Evolutionary conservation across 2,888 invertebrate genomes (phyloP).

Genomic region (Listrodromus nycthemerus): DNA sequence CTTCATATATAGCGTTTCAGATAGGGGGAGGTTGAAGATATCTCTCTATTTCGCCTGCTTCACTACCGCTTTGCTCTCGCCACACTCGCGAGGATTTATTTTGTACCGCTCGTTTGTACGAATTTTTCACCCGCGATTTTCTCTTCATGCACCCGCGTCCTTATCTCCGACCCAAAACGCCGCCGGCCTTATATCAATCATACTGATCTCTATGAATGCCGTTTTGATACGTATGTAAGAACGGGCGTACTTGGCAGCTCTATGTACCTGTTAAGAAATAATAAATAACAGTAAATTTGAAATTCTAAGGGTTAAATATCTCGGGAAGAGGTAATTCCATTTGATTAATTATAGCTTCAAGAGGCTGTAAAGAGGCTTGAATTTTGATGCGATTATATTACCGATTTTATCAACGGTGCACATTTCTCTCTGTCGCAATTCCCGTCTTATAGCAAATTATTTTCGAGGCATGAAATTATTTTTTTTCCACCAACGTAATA

Average conservation of each 20-base stretch:
- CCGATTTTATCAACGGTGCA: background rate
- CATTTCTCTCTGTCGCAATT: background rate
- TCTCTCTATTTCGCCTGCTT: conserved; percentile 58
- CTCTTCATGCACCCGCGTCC: background rate
- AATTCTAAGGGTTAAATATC: background rate
- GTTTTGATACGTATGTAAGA: conserved; percentile 43
- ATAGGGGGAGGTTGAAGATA: conserved; percentile 34
- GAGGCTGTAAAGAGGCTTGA: background rate
- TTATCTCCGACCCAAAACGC: conserved; percentile 23
- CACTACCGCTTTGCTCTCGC: background rate
- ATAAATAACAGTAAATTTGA: background rate
- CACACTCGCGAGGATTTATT: background rate
- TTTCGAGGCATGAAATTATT: too few species aligned
- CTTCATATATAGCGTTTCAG: conserved; percentile 3
- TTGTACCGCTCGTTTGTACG: background rate
- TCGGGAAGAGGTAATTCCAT: background rate
- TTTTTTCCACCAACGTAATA: too few species aligned
- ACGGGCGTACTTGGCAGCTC: background rate
- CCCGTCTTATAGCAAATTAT: too few species aligned
- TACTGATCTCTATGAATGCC: conserved; percentile 32
- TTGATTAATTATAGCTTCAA: background rate
- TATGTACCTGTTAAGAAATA: background rate
- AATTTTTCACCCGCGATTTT: background rate
- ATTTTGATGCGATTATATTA: background rate
- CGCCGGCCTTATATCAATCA: conserved; percentile 13